Percentiles rank a stretch among this genome's conserved stretches.
These are phyloP conservation scores for Biston betularia DNA, from an alignment of 2,888 invertebrate genomes.

Conservation along the genomic window DNA sequence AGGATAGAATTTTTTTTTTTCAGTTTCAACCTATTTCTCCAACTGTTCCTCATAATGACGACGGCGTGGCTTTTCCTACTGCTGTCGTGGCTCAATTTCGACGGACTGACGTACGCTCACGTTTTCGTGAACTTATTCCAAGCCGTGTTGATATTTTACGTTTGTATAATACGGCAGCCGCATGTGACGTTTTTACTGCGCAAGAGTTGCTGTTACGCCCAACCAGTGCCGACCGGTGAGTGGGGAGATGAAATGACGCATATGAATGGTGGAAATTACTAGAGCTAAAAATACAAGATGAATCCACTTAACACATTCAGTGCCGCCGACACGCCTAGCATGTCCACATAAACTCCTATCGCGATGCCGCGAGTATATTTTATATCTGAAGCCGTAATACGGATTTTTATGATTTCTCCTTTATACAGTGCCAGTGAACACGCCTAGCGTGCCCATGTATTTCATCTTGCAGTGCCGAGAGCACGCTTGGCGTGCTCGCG, in stretches of 20 bases:
- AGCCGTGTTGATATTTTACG: slow-evolving; percentile 91
- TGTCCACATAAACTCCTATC: too few species aligned
- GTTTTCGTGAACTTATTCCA: slow-evolving; percentile 92
- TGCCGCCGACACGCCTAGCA: too few species aligned
- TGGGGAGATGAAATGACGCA: slow-evolving; percentile 97
- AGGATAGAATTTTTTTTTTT: slow-evolving; percentile 58
- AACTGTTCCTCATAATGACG: slow-evolving; percentile 91
- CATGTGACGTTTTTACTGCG: slow-evolving; percentile 92
- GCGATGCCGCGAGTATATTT: too few species aligned
- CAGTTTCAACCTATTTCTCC: slow-evolving; percentile 93
- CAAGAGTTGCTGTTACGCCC: slow-evolving; percentile 92
- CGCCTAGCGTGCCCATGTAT: too few species aligned
- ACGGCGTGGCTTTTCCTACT: slow-evolving; percentile 92
- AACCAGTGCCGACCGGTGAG: slow-evolving; percentile 90
- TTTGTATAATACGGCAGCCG: slow-evolving; percentile 91
- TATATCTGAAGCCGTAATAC: too few species aligned
- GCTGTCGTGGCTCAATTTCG: slow-evolving; percentile 91
- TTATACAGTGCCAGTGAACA: too few species aligned
- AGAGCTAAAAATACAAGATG: not conserved
- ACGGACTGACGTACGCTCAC: slow-evolving; percentile 90
- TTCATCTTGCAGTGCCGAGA: too few species aligned
- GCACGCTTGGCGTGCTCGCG: too few species aligned
- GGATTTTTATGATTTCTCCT: too few species aligned
- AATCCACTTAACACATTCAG: too few species aligned
- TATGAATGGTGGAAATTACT: slow-evolving; percentile 89